Evolutionary conservation across 2,113 vertebrate species (phyloP), one percentile per base, ranked within the genome.

Genomic region (Onychorhynchus coronatus): DNA sequence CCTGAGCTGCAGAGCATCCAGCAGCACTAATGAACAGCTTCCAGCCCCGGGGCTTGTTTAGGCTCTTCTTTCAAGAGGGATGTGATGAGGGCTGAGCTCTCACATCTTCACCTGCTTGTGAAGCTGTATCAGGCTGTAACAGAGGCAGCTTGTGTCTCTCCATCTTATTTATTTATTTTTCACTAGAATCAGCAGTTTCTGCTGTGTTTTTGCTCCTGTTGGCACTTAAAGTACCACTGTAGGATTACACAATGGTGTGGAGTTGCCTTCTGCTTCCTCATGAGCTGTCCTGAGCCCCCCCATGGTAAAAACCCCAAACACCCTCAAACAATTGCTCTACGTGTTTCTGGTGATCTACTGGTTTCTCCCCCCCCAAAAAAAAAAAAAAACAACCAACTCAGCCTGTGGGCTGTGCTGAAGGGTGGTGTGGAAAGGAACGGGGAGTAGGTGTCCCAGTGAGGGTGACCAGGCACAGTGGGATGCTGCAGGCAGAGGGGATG

Each of bases 381-480:
- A n/a, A n/a, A n/a, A n/a, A n/a, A n/a, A 58, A 52, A 17, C 31
- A 20, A 35, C 23, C 47, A 42, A 8, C 28, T 0, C 46, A 24
- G 12, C 22, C 28, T 44, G 31, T 0, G 1, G 28, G 33, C 44
- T 37, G 20, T 35, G 71, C 46, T 20, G 35, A 56, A 70, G 42
- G 55, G 31, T 18, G 1, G 5, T 17, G 3, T 31, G 65, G 44
- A 37, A 72, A 81, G 35, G 33, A 35, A 25, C 37, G 22, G 41
- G 49, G 49, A 22, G 9, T 11, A 13, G 22, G 8, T 16, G 49
- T 44, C 49, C 55, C 35, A 56, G 47, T 1, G 4, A 5, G 0
- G 1, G 81, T 3, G 18, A 19, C 58, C 1, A 2, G 58, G 44
- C n/a, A 52, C 21, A 17, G 49, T 1, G 6, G n/a, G 50, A 21